Base-by-base conservation (phyloP, 2,888 invertebrate genomes). In the Merodon equestris region DNA sequence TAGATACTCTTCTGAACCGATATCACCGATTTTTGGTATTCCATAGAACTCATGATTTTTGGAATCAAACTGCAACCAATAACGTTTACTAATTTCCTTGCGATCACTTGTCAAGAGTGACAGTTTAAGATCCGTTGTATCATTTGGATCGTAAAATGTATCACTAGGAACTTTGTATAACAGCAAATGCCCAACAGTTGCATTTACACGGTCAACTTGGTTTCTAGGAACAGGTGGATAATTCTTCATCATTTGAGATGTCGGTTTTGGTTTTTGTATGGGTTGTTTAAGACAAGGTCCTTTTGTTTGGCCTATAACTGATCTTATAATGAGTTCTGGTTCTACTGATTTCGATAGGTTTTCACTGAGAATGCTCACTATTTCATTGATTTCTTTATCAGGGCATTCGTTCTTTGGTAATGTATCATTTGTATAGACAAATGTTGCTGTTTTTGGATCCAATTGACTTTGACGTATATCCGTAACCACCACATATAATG, bases 31-130 rank as follows among this genome's bases (percentile, higher is more conserved):
- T 75, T 93, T 90, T 1, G 97, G 96, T 60, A 98, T 91, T 0
- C 97, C 97, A 86, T 93, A 96, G 89, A 98, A 95, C 89, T 96
- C 96, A 85, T 96, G 94, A 89, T 96, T 96, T 84, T 94, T 94
- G 1, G 91, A 90, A 87, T 97, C 96, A 86, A 97, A 96, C 87
- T 96, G 96, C 81, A 98, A 88, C 97, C 97, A 98, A 86, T 94
- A 93, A 12, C 92, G 90, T 0, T 91, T 85, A 5, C 92, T 91
- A 19, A 96, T 90, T 53, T 92, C 91, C 4, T 91, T 91, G 67
- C 94, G 91, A 83, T 96, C 94, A 82, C 91, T 92, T 72, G 94
- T 94, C 51, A 94, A 90, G 0, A 97, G 90, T 0, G 93, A 92
- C 81, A 97, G 90, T 48, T 92, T 92, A 82, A 97, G 90, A 0